Evolutionary conservation across 2,888 invertebrate genomes (phyloP), one percentile per base, ranked within the genome.

Genomic region (Tyria jacobaeae): DNA sequence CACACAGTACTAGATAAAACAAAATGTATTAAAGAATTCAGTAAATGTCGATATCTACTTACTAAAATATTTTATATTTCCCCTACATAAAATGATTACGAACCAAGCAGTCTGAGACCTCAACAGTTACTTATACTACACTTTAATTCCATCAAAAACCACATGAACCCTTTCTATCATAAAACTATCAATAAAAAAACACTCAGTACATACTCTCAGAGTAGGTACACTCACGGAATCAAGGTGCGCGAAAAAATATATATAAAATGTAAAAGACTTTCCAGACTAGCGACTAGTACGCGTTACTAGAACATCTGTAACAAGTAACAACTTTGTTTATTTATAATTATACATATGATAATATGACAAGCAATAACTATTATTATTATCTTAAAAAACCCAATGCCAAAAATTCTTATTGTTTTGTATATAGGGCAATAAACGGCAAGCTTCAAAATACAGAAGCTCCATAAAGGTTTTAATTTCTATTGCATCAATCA

Each of bases 211-310:
- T 54, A 44, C 44, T 55, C 14, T 61, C 64, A 54, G 24, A 37
- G 48, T 59, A 60, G 67, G 49, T 56, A 68, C 56, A 70, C 74
- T 70, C 62, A 53, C 56, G 82, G 92, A 92, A 90, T 92, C 92
- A 91, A 90, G 84, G 82, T 86, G 85, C 76, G 73, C 78, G 78
- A 81, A 80, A 82, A 86, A 90, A 71, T n/a, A 87, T 90, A 92
- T 91, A 89, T 87, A 89, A 87, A 89, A 83, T 89, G 86, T 84
- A 21, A 27, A 44, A 44, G 44, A 14, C 21, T 27, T 55, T 3
- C 1, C 31, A 44, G 21, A 55, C 31, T 55, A 34, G 44, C 37
- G 25, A 39, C 10, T 10, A 9, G 31, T 0, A 17, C 21, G 5
- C 6, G 41, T 21, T 21, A 41, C 10, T 0, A 41, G n/a, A n/a